Base-by-base conservation (phyloP, 2,113 vertebrate species). In the Jaculus jaculus region DNA sequence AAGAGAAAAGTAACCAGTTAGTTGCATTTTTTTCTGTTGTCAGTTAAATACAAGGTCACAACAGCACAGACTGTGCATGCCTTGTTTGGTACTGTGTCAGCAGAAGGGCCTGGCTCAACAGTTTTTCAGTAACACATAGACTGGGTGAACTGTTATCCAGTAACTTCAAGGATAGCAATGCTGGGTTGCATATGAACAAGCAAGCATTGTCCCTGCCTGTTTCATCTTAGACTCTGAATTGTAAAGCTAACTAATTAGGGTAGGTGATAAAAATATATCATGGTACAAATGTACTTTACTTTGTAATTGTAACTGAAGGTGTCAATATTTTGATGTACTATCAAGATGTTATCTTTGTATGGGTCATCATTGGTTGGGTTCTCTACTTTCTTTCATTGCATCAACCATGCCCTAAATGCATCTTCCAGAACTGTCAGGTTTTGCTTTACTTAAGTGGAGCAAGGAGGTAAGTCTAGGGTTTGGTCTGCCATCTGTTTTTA, bases 291-390 rank as follows among this genome's bases (percentile, higher is more conserved):
- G 7, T 20, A 39, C 2, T 66, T 85, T 42, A 24, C 12, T 3
- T 68, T 92, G 87, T 81, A 75, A 26, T 85, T 91, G 81, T 72
- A 88, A 90, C 17, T 85, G 78, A 37, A 73, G 81, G 61, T 90
- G 13, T 8, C 75, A 63, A 34, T 68, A 84, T 80, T 82, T 87
- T 81, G 73, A 60, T 71, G 16, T 16, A 77, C 9, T 10, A 24
- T 47, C 2, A 58, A 81, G 47, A 71, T 9, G 58, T 75, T 84
- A 75, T 74, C 37, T 94, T 63, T 32, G 37, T 92, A n/a, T 87
- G 51, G 34, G 13, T 34, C 87, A 91, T 80, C n/a, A 3, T 18
- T 37, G 58, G 51, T 85, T 9, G 65, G 88, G 7, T 77, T 80
- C 47, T 51, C 9, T 1, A 34, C 66, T 11, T 54, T 47, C 26